Conservation (phyloP, 2,797 vertebrate genomes). For the Yasuhikotakia modesta region DNA sequence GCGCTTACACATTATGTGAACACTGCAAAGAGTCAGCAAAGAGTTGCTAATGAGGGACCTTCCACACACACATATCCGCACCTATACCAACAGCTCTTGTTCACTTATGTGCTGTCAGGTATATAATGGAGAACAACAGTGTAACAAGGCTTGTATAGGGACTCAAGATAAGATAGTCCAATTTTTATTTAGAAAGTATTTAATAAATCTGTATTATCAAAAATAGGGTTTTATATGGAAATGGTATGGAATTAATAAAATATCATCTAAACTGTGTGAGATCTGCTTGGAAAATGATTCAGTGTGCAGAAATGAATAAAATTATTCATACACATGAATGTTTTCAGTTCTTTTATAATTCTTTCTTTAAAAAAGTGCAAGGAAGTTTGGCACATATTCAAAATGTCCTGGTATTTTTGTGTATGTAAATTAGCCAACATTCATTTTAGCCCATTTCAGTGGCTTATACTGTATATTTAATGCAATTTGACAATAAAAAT, state of each 20-base stretch:
- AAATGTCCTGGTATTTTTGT: no score
- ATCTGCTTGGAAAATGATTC: neutral
- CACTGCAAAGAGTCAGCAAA: neutral
- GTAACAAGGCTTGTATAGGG: slow-evolving; percentile 77
- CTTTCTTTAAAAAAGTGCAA: neutral
- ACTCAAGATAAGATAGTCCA: no score
- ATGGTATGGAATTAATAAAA: no score
- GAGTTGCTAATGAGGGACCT: neutral
- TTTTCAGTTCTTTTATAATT: no score
- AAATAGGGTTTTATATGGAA: no score
- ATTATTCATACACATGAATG: neutral
- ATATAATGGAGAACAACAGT: slow-evolving; percentile 70
- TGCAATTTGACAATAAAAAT: no score
- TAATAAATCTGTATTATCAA: no score
- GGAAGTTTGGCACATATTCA: neutral
- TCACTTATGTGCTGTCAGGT: slow-evolving; percentile 66
- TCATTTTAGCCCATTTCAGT: no score
- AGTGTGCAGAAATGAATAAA: neutral
- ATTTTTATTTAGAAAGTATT: no score
- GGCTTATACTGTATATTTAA: no score
- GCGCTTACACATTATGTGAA: neutral
- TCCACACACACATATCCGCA: slow-evolving; percentile 7
- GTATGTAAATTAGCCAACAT: neutral
- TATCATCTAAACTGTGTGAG: neutral
- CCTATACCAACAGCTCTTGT: neutral